Percentiles rank a stretch among this genome's conserved stretches.
These are phyloP conservation scores for Hololepta plana DNA, from an alignment of 2,888 invertebrate genomes.

Conservation along the genomic window DNA sequence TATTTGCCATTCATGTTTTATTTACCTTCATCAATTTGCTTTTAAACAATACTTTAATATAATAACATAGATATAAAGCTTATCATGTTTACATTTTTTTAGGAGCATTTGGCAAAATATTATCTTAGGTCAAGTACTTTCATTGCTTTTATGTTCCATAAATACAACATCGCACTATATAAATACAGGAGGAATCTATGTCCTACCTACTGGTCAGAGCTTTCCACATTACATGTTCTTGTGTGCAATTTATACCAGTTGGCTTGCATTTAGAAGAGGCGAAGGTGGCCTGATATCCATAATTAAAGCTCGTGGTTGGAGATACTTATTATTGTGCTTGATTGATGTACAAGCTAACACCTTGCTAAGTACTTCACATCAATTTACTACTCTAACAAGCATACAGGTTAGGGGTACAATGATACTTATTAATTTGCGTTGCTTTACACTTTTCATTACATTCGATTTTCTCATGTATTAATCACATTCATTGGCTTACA, in stretches of 20 bases:
- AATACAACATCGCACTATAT: constrained; percentile 55
- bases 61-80: neutral
- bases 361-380: constrained; percentile 63
- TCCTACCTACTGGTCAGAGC: constrained; percentile 64
- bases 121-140: constrained; percentile 56
- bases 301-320: constrained; percentile 53
- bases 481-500: constrained; percentile 37
- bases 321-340: constrained; percentile 55
- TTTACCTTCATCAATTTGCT: no score
- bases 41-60: no score
- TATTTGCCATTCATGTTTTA: no score
- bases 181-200: constrained; percentile 47
- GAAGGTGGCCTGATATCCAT: constrained; percentile 41
- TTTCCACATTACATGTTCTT: constrained; percentile 63
- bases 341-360: constrained; percentile 80
- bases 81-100: constrained; percentile 10
- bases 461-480: no score
- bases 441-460: no score
- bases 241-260: constrained; percentile 58
- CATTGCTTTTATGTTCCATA: constrained; percentile 57
- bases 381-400: constrained; percentile 51
- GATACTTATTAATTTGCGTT: no score
- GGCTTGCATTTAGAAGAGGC: constrained; percentile 50
- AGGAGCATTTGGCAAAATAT: constrained; percentile 60
- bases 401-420: constrained; percentile 38